Evolutionary conservation across 2,888 invertebrate species (phyloP), one percentile per base, ranked within the genome.

Genomic region (Calameuta pallipes): DNA sequence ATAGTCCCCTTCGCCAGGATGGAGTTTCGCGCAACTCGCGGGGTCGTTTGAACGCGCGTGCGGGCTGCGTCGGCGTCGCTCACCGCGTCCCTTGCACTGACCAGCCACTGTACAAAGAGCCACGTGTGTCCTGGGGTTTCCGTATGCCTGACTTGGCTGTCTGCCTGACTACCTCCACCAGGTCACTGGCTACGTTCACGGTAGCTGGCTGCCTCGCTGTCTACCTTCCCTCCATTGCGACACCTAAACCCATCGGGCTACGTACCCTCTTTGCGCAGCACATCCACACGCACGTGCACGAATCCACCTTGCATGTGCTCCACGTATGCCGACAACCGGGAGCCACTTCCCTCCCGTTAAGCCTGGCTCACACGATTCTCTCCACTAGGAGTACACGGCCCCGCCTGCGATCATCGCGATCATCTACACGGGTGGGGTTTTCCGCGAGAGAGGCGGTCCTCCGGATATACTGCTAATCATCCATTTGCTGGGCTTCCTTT

Each of bases 221-320:
- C n/a, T 73, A 15, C 73, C 73, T 73, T 73, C n/a, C 73, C 73
- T 73, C 73, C 34, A 15, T 73, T 30, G 33, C 73, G 31, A 33
- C 34, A 33, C 23, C 73, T 30, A 33, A 23, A 73, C 73, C 33
- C 34, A 23, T 30, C 34, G 11, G 56, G 15, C 56, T 73, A 73
- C 31, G 73, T 75, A 80, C 78, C 81, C 77, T 78, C 56, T 81
- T 80, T 81, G 70, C 68, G 81, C 83, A 79, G 78, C 79, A 78
- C 77, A 79, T 78, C 78, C 78, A 79, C 81, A 78, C 70, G 76
- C 80, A 80, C 78, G 80, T 23, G 82, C 87, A 87, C 87, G 82
- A 82, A 78, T 81, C 81, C 75, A 77, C 87, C 87, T 85, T 83
- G 35, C 35, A 37, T 30, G 37, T 37, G 37, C 74, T 37, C 13